A percentile compares a stretch with the other conserved stretches of the same genome.
These are phyloP conservation scores for Lissocephala sabroskyi DNA, from an alignment of 2,888 invertebrate species.

Conservation along the genomic window DNA sequence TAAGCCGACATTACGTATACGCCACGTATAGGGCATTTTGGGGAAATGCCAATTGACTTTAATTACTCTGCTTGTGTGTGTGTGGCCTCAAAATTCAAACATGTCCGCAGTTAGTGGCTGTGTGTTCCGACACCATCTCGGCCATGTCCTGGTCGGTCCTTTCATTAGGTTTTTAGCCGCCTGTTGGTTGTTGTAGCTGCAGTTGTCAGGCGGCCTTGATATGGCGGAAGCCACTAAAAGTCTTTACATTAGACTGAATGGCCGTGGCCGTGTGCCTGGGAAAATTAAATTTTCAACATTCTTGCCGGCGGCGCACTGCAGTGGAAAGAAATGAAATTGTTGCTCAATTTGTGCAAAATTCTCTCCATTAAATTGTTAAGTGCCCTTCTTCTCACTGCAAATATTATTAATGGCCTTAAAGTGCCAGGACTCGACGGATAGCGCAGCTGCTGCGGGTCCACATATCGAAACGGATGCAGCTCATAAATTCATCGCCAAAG, in stretches of 20 bases:
- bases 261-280: too few species aligned
- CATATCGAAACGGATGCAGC: neutral
- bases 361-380: conserved; percentile 49
- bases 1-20: conserved; percentile 45
- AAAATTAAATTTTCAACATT: conserved; percentile 53
- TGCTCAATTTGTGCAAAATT: conserved; percentile 53
- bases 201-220: too few species aligned
- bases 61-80: conserved; percentile 36
- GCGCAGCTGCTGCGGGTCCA: too few species aligned
- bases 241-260: conserved; percentile 35
- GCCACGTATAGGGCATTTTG: conserved; percentile 46
- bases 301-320: conserved; percentile 20
- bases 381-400: neutral
- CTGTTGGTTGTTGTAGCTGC: too few species aligned
- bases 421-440: neutral
- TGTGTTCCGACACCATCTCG: neutral
- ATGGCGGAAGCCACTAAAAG: conserved; percentile 34
- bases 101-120: conserved; percentile 11
- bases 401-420: too few species aligned
- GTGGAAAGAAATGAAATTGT: conserved; percentile 21
- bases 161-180: conserved; percentile 44
- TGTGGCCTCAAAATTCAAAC: conserved; percentile 36
- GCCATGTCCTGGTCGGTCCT: conserved; percentile 13
- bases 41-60: conserved; percentile 63
- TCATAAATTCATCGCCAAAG: neutral